A percentile compares a stretch with the other conserved stretches of the same genome.
Evolutionary conservation across 2,113 vertebrate genomes (phyloP).

Genomic region (Heliornis fulica): DNA sequence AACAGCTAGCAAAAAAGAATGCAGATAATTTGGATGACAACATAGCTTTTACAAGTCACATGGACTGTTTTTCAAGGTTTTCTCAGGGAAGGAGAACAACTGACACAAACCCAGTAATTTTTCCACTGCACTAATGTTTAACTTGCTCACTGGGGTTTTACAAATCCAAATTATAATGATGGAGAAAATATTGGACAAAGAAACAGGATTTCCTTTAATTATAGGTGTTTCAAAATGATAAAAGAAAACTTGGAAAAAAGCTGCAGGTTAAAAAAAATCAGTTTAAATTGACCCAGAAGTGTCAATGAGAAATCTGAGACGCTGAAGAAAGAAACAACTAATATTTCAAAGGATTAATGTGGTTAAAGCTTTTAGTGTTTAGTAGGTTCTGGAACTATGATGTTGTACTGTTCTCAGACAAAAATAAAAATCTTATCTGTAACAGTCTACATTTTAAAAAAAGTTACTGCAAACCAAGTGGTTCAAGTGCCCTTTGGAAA

Average conservation of each 20-base stretch:
- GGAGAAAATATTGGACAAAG: neutral
- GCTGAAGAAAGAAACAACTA: neutral
- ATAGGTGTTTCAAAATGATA: neutral
- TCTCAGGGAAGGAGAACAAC: neutral
- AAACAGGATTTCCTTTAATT: neutral
- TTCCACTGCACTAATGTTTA: neutral
- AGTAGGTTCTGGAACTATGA: neutral
- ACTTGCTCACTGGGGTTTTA: neutral
- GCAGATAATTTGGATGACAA: neutral
- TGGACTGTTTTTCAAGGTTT: neutral
- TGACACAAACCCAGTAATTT: neutral
- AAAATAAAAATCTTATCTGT: slow-evolving; percentile 42
- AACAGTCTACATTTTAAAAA: slow-evolving; percentile 11
- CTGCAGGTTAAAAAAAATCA: neutral
- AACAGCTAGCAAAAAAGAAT: neutral
- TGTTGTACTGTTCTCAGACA: neutral
- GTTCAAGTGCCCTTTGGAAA: slow-evolving; percentile 39
- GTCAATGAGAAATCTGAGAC: slow-evolving; percentile 4
- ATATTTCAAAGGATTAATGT: neutral
- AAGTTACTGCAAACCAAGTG: neutral
- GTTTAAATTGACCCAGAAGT: neutral
- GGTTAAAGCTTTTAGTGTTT: neutral
- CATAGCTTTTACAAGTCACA: neutral
- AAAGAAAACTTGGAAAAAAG: neutral
- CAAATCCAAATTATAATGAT: neutral